Evolutionary conservation across 2,797 vertebrate species (phyloP).

Genomic region (Melanotaenia pygmaea): DNA sequence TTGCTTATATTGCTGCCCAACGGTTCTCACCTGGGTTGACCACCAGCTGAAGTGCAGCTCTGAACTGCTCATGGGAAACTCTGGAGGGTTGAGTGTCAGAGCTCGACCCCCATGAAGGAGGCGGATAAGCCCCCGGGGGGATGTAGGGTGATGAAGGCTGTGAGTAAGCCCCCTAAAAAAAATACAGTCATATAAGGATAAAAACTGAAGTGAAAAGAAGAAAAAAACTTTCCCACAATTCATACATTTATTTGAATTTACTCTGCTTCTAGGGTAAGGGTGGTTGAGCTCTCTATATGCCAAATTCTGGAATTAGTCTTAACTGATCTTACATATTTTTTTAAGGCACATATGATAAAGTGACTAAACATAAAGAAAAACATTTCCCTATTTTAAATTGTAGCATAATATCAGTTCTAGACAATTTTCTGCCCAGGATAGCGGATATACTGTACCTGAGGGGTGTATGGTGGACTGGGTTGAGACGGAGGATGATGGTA

Average conservation of each 20-base stretch:
- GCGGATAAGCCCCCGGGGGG: slow-evolving; percentile 91
- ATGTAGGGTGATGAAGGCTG: slow-evolving; percentile 93
- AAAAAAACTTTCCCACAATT: background rate
- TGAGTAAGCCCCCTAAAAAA: slow-evolving; percentile 88
- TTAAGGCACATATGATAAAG: too few relatives aligned
- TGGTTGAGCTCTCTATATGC: background rate
- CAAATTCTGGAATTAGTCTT: background rate
- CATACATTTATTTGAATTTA: background rate
- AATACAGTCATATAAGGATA: slow-evolving; percentile 7
- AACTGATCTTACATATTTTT: background rate
- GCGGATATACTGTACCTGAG: slow-evolving; percentile 72
- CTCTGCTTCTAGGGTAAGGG: background rate
- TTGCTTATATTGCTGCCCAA: background rate
- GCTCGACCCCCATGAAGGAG: slow-evolving; percentile 95
- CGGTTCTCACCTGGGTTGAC: slow-evolving; percentile 90
- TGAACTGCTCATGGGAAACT: slow-evolving; percentile 98
- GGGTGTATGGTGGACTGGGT: slow-evolving; percentile 91
- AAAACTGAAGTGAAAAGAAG: background rate
- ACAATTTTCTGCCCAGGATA: too few relatives aligned
- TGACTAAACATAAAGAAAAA: background rate
- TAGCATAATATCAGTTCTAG: background rate
- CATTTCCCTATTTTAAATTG: background rate
- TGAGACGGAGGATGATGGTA: slow-evolving; percentile 91
- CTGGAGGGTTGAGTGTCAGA: slow-evolving; percentile 94
- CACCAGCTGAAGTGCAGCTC: slow-evolving; percentile 95